Evolutionary conservation across 53 echinoderm and acorn worm genomes (phyloP).

Genomic region (Hippasteria phrygiana): DNA sequence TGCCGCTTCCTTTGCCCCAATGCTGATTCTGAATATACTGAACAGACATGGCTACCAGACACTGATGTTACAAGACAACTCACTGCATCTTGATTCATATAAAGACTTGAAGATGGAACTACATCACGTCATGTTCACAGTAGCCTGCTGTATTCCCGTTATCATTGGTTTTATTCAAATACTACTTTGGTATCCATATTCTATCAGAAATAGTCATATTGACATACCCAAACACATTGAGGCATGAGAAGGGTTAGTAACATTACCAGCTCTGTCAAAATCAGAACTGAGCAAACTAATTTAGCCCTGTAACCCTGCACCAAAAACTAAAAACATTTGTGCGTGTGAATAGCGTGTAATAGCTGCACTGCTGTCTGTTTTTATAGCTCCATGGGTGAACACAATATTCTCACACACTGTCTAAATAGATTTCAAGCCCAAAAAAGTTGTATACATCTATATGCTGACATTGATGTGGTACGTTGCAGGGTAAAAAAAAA

Average conservation of each 20-base stretch:
- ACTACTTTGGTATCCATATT: conserved; percentile 82
- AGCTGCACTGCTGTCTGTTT: too few species aligned
- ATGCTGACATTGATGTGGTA: too few species aligned
- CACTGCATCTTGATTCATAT: background rate
- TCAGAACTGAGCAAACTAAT: too few species aligned
- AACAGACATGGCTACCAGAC: conserved; percentile 79
- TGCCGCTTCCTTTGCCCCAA: conserved; percentile 88
- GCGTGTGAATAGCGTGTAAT: too few species aligned
- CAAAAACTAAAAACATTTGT: too few species aligned
- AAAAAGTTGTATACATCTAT: too few species aligned
- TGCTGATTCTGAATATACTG: conserved; percentile 82
- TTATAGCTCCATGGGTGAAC: too few species aligned
- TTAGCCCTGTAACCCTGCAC: too few species aligned
- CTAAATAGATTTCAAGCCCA: too few species aligned
- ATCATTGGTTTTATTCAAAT: conserved; percentile 77
- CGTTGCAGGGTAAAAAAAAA: too few species aligned
- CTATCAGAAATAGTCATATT: conserved; percentile 83
- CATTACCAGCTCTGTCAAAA: too few species aligned
- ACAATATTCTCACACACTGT: too few species aligned
- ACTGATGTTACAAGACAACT: conserved; percentile 7
- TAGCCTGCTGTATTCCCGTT: conserved; percentile 84
- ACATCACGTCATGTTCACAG: conserved; percentile 80
- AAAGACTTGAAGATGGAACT: conserved; percentile 31
- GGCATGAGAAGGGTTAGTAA: background rate
- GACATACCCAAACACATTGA: conserved; percentile 82